Percentiles rank a stretch among this genome's conserved stretches.
Evolutionary conservation across 2,113 vertebrate genomes (phyloP).

Genomic region (Osmerus mordax): DNA sequence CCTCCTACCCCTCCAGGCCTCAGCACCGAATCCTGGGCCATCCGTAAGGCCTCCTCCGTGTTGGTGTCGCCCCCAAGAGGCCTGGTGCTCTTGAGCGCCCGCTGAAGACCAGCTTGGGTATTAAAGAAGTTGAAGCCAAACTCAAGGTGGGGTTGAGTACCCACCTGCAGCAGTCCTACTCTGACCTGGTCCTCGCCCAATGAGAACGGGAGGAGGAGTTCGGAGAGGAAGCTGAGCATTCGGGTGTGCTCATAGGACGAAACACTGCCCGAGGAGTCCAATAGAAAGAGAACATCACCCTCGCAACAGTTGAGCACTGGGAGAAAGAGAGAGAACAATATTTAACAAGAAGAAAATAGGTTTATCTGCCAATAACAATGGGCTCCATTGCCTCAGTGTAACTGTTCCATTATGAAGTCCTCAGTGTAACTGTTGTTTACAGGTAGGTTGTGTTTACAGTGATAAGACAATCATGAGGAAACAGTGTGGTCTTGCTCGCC

Average conservation of each 20-base stretch:
- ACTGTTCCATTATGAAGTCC: no score
- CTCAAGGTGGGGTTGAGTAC: slow-evolving; percentile 81
- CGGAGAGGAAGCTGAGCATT: slow-evolving; percentile 85
- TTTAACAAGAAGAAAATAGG: neutral
- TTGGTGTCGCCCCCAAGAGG: slow-evolving; percentile 92
- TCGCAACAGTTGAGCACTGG: slow-evolving; percentile 74
- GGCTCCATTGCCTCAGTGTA: no score
- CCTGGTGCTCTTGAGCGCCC: slow-evolving; percentile 65
- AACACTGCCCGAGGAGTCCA: slow-evolving; percentile 94
- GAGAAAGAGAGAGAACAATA: slow-evolving; percentile 5
- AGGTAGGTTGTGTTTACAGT: neutral
- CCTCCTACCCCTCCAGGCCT: slow-evolving; percentile 40
- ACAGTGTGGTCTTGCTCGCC: no score
- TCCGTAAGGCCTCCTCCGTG: slow-evolving; percentile 79
- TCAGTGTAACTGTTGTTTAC: no score
- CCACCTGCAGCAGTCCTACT: slow-evolving; percentile 87
- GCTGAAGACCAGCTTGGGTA: slow-evolving; percentile 58
- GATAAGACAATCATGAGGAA: neutral
- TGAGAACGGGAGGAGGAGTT: slow-evolving; percentile 80
- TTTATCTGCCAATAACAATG: no score
- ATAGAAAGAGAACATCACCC: slow-evolving; percentile 86
- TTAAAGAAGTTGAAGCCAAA: slow-evolving; percentile 77
- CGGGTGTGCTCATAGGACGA: slow-evolving; percentile 86
- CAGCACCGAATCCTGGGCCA: slow-evolving; percentile 72
- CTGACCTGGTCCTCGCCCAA: slow-evolving; percentile 80